Conservation (phyloP, 2,888 invertebrate species). For the Digitonthophagus gazella region DNA sequence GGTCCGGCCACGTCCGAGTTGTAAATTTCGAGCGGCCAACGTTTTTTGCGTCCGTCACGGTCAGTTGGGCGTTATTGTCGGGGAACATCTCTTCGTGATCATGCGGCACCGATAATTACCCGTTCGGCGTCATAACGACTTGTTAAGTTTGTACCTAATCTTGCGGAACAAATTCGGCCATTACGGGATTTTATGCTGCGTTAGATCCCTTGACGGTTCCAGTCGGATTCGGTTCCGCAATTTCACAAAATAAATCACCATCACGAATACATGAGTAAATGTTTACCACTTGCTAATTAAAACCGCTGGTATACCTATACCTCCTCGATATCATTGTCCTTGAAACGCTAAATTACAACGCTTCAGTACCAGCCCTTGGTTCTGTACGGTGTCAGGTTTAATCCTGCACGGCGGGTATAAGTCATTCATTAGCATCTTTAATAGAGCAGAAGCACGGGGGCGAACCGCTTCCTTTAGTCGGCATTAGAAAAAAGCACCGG, state of each 20-base stretch:
- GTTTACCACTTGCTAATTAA: too few species aligned
- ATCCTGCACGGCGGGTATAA: slow-evolving; percentile 21
- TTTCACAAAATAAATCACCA: too few species aligned
- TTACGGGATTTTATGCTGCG: neutral
- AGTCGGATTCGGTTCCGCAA: neutral
- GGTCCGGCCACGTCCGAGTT: neutral
- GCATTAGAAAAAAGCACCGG: slow-evolving; percentile 8
- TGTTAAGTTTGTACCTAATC: slow-evolving; percentile 17
- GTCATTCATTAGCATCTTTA: slow-evolving; percentile 33
- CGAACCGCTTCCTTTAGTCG: slow-evolving; percentile 24
- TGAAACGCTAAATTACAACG: neutral
- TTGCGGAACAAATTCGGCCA: slow-evolving; percentile 12
- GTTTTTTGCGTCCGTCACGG: neutral
- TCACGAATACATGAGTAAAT: slow-evolving; percentile 10
- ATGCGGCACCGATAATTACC: slow-evolving; percentile 12
- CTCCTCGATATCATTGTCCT: slow-evolving; percentile 3
- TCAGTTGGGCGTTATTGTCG: neutral
- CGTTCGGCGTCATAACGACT: slow-evolving; percentile 15
- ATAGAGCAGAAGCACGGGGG: slow-evolving; percentile 26
- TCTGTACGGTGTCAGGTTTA: slow-evolving; percentile 16
- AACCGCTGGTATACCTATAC: slow-evolving; percentile 17
- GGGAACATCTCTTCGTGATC: slow-evolving; percentile 11
- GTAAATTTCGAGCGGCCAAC: neutral
- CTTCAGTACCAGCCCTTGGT: slow-evolving; percentile 7
- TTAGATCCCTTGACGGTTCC: neutral